Evolutionary conservation across 92 coral and sea anemone species (phyloP).

Genomic region (Galaxea fascicularis): DNA sequence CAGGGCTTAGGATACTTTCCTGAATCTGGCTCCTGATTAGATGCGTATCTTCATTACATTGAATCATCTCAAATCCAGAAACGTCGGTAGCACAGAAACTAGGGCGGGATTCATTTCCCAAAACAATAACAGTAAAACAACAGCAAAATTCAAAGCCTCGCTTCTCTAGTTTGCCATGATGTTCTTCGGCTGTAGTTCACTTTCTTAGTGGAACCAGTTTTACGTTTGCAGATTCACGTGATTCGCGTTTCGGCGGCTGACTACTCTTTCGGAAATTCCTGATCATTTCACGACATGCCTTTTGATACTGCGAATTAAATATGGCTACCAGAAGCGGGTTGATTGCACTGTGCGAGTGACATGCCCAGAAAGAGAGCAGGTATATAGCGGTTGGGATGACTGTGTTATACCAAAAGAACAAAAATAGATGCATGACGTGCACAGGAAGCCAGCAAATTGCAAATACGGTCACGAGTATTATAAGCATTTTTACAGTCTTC

Average conservation of each 20-base stretch:
- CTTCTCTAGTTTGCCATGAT: neutral
- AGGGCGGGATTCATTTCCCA: too few relatives aligned
- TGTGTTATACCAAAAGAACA: slow-evolving; percentile 25
- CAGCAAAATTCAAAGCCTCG: neutral
- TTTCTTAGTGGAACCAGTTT: neutral
- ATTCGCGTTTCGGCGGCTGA: neutral
- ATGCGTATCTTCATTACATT: too few relatives aligned
- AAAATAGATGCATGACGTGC: slow-evolving; percentile 71
- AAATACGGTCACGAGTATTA: slow-evolving; percentile 68
- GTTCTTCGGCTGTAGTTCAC: too few relatives aligned
- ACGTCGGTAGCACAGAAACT: too few relatives aligned
- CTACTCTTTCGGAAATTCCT: neutral
- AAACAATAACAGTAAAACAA: too few relatives aligned
- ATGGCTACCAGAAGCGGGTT: slow-evolving; percentile 66
- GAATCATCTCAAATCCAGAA: too few relatives aligned
- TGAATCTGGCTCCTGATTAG: too few relatives aligned
- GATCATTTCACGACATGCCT: slow-evolving; percentile 10
- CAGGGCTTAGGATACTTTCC: too few relatives aligned
- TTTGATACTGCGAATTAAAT: slow-evolving; percentile 45
- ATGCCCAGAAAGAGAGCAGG: slow-evolving; percentile 79
- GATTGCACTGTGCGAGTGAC: slow-evolving; percentile 77
- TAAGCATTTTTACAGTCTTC: slow-evolving; percentile 68
- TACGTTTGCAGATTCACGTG: neutral
- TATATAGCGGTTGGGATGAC: slow-evolving; percentile 38
- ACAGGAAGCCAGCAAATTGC: slow-evolving; percentile 81